Base-by-base conservation (phyloP, 2,888 invertebrate species). In the Pterostichus madidus region DNA sequence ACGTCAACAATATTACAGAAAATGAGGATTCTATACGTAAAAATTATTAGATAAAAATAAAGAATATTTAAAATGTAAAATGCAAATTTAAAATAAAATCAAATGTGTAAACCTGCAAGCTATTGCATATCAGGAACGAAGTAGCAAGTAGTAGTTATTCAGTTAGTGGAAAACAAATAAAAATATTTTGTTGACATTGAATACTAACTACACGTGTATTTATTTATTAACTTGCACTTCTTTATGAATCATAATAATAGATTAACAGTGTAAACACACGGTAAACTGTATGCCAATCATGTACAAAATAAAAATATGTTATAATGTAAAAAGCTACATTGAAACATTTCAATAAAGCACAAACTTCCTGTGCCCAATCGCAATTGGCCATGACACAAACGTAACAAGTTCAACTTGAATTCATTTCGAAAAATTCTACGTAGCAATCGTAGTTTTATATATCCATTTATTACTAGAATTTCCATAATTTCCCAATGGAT, bases 401-500 rank as follows among this genome's bases (percentile, higher is more conserved):
- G 13, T 64, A 46, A 71, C 44, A 44, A n/a, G 68, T 39, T 46
- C 68, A 44, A 71, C 44, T 71, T 64, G 64, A 59, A 31, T 5
- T 13, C 35, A 64, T 64, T 59, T 64, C 13, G 32, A 44, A 71
- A 71, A 71, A 71, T 17, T 71, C 10, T 71, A 71, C 68, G 44
- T 71, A 44, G 64, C 64, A 35, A 59, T 53, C 53, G n/a, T 71
- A 71, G 68, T 71, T 71, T 71, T 71, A 71, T 71, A 71, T 39
- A 71, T 71, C 68, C 68, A 46, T 71, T 71, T 71, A 71, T 71
- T 44, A 44, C 44, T 71, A 17, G 68, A 71, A 71, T 71, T 71
- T 71, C 68, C 68, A 71, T 71, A 71, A 71, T 71, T 71, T 71
- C 68, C 68, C 68, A 46, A 44, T 15, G 68, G 68, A 44, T 71